phyloP scores from a whole-genome alignment of 1,140 invertebrate species.

The Notospermus geniculatus region DNA sequence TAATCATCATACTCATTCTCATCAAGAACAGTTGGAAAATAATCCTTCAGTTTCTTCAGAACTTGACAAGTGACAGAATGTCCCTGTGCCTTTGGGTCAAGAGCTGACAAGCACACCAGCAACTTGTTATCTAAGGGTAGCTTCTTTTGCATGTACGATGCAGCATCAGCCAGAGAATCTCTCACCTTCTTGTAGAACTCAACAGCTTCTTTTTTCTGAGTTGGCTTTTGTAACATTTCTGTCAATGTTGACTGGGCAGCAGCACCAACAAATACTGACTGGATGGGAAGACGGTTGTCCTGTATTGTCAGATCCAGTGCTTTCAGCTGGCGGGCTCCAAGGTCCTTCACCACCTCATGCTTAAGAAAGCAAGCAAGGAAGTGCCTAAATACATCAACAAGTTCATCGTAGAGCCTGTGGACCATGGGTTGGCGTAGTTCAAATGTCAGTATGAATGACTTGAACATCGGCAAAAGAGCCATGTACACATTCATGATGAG shows the following conservation, averaged over 20 bases:
- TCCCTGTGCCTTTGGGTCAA: not conserved
- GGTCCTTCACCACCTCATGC: slow-evolving; percentile 15
- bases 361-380: slow-evolving; percentile 26
- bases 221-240: too few relatives aligned
- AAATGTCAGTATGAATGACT: slow-evolving; percentile 25
- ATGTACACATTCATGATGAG: slow-evolving; percentile 16
- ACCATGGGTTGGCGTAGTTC: slow-evolving; percentile 23
- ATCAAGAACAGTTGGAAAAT: slow-evolving; percentile 11
- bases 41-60: slow-evolving; percentile 5
- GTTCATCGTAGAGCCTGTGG: slow-evolving; percentile 24
- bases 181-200: too few relatives aligned
- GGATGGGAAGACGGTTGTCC: slow-evolving; percentile 4
- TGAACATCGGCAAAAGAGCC: slow-evolving; percentile 22
- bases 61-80: not conserved
- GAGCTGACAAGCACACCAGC: not conserved
- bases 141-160: not conserved
- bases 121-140: not conserved
- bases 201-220: too few relatives aligned
- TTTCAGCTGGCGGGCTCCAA: slow-evolving; percentile 5
- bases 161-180: not conserved
- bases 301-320: slow-evolving; percentile 4
- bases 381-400: slow-evolving; percentile 19
- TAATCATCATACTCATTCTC: not conserved
- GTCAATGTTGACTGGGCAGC: not conserved
- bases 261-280: slow-evolving; percentile 19